A percentile compares a stretch with the other conserved stretches of the same genome.
phyloP scores from a whole-genome alignment of 2,888 invertebrate species.

The Zhengitettix transpicula region DNA sequence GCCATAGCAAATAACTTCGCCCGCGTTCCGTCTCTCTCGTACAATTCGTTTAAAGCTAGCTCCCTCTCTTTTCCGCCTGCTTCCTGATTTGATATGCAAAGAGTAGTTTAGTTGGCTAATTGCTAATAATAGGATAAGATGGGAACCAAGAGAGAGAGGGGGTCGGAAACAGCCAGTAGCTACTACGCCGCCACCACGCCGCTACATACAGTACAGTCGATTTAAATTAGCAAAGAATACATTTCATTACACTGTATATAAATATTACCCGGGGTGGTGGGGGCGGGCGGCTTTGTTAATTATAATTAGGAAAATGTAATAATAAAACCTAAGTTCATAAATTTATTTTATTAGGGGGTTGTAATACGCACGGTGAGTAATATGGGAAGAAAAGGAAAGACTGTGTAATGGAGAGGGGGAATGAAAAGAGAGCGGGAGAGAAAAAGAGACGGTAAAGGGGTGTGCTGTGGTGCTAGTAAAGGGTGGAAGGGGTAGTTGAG shows the following conservation, averaged over 20 bases:
- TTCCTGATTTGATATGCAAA: conserved; percentile 15
- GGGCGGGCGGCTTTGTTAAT: background rate
- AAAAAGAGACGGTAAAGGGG: background rate
- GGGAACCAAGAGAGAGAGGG: conserved; percentile 4
- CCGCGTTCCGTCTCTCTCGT: background rate
- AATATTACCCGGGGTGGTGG: background rate
- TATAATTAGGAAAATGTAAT: background rate
- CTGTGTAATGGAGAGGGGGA: background rate
- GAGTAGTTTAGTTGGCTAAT: conserved; percentile 15
- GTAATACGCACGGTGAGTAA: background rate
- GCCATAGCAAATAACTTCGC: background rate
- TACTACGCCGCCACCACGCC: background rate
- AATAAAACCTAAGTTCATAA: background rate
- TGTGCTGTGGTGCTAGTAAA: too few species aligned
- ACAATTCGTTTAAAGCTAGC: background rate
- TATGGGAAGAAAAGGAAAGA: background rate
- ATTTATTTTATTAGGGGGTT: background rate
- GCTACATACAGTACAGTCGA: background rate
- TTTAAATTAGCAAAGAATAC: conserved; percentile 1
- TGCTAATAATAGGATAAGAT: conserved; percentile 15
- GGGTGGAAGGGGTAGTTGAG: too few species aligned
- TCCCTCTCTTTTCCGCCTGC: conserved; percentile 2
- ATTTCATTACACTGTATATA: background rate
- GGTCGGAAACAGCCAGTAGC: background rate
- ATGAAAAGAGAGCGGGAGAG: background rate